Percentiles rank a stretch among this genome's conserved stretches.
Conservation (phyloP, 2,113 vertebrate species). For the Lamprologus lemairii region DNA sequence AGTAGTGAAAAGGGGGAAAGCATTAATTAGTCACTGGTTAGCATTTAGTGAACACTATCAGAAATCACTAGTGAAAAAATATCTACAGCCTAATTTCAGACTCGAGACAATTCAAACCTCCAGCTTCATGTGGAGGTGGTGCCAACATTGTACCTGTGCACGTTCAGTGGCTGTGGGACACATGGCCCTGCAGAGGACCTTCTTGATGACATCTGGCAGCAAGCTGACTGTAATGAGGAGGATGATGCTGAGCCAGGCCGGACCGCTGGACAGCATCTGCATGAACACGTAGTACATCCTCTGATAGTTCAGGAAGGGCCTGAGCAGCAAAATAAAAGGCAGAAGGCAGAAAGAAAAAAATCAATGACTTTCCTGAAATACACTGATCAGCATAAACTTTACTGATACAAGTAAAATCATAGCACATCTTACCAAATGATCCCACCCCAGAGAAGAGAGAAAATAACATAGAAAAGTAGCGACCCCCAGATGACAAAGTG, state of each 20-base stretch:
- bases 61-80: background rate
- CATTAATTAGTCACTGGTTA: constrained; percentile 10
- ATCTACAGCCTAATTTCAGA: background rate
- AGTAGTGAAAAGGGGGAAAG: background rate
- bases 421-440: constrained; percentile 83
- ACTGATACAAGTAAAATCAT: background rate
- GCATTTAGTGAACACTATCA: background rate
- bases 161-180: constrained; percentile 90
- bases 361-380: background rate
- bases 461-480: constrained; percentile 90
- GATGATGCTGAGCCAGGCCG: constrained; percentile 91
- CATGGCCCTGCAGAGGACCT: constrained; percentile 84
- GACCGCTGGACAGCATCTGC: constrained; percentile 94
- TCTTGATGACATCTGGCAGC: constrained; percentile 93
- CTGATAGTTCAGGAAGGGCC: constrained; percentile 98
- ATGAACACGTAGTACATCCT: constrained; percentile 99
- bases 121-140: background rate
- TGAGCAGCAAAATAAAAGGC: constrained; percentile 27
- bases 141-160: constrained; percentile 78
- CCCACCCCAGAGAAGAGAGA: constrained; percentile 98
- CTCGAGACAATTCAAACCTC: background rate
- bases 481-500: constrained; percentile 99
- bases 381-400: background rate
- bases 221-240: constrained; percentile 90
- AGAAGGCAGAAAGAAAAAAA: background rate